These are phyloP conservation scores for Lutraria rhynchaena DNA, from an alignment of 1,140 invertebrate genomes.

Conservation along the genomic window DNA sequence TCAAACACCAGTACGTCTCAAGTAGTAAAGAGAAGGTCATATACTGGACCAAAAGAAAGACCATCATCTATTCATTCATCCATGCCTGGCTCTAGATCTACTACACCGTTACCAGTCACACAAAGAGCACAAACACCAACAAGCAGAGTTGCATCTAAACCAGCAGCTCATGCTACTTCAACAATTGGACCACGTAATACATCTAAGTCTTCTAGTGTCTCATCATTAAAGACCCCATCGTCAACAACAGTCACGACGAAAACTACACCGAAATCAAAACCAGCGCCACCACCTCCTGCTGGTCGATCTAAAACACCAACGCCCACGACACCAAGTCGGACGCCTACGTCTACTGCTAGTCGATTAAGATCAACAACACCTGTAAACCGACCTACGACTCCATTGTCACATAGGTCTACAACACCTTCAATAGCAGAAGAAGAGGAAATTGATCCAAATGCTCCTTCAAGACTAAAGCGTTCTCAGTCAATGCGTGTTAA, in stretches of 20 bases:
- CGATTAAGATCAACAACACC: constrained; percentile 37
- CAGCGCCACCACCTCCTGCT: constrained; percentile 45
- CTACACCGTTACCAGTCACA: constrained; percentile 57
- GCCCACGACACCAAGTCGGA: constrained; percentile 37
- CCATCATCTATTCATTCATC: constrained; percentile 57
- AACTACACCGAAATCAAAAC: constrained; percentile 46
- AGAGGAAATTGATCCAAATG: constrained; percentile 36
- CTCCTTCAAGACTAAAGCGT: constrained; percentile 62
- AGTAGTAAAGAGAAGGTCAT: constrained; percentile 34
- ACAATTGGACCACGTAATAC: constrained; percentile 55
- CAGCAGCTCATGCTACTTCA: constrained; percentile 30
- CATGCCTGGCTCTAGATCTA: constrained; percentile 61
- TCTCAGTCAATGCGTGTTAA: constrained; percentile 75
- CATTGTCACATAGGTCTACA: constrained; percentile 35
- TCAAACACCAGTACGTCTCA: constrained; percentile 53
- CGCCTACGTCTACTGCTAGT: constrained; percentile 14
- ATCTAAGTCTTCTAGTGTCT: constrained; percentile 10
- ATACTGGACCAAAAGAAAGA: constrained; percentile 38
- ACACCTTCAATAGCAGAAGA: constrained; percentile 47
- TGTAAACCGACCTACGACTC: constrained; percentile 23
- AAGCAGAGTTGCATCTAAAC: constrained; percentile 27
- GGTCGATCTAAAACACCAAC: constrained; percentile 49
- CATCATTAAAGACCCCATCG: constrained; percentile 30
- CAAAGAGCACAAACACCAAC: constrained; percentile 35
- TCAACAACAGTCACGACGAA: not conserved